A percentile compares a stretch with the other conserved stretches of the same genome.
Evolutionary conservation across 2,888 invertebrate species (phyloP).

Genomic region (Agrilus cyanescens): DNA sequence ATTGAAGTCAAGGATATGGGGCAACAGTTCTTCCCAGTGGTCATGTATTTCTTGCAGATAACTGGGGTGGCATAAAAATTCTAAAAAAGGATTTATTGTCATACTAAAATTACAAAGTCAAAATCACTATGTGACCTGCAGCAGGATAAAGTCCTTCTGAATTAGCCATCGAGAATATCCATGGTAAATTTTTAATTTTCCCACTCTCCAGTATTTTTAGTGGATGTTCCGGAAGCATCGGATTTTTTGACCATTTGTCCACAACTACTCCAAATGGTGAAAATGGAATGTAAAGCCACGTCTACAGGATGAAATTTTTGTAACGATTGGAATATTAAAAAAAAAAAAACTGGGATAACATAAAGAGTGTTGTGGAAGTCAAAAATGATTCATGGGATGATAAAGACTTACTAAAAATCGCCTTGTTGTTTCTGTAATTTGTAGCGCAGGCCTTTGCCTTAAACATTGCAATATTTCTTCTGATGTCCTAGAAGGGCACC

Average conservation of each 20-base stretch:
- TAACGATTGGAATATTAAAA: no score
- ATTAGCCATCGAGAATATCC: constrained; percentile 50
- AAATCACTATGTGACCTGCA: constrained; percentile 38
- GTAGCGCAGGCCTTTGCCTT: constrained; percentile 43
- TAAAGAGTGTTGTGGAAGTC: not conserved
- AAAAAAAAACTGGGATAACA: not conserved
- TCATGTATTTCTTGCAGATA: constrained; percentile 36
- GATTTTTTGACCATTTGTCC: constrained; percentile 34
- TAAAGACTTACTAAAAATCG: constrained; percentile 43
- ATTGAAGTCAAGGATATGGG: constrained; percentile 50
- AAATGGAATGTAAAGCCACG: constrained; percentile 49
- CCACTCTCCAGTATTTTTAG: constrained; percentile 45
- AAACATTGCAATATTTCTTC: constrained; percentile 50
- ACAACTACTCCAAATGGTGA: constrained; percentile 56
- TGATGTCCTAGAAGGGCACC: constrained; percentile 43
- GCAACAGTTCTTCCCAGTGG: constrained; percentile 49
- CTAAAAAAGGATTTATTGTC: constrained; percentile 22
- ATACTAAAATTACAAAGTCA: not conserved
- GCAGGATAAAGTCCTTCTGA: constrained; percentile 62
- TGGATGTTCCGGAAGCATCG: constrained; percentile 51
- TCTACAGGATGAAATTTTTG: constrained; percentile 26
- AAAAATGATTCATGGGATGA: no score
- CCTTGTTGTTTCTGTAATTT: constrained; percentile 41
- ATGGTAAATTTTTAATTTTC: constrained; percentile 48
- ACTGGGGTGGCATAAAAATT: constrained; percentile 23